Base-by-base conservation (phyloP, 2,888 invertebrate genomes). In the Epinotia nisella region DNA sequence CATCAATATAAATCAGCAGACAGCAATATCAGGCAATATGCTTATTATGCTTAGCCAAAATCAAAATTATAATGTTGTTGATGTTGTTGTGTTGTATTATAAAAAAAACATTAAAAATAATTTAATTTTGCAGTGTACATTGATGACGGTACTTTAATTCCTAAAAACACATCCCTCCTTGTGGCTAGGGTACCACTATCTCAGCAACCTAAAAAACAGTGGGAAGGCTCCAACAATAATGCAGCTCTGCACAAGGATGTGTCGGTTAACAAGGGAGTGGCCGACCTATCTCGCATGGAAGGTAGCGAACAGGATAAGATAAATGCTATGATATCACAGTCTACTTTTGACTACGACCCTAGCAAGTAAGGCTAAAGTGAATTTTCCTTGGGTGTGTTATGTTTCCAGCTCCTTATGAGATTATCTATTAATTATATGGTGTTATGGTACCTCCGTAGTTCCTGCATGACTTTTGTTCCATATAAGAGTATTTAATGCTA, bases 291-390 rank as follows among this genome's bases (percentile, higher is more conserved):
- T 58, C 96, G 96, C 90, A 96, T 98, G 92, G 97, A 98, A 93
- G 98, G 97, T 76, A 97, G 98, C 67, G 99, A 99, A 93, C 98
- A 98, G 86, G 99, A 99, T 86, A 99, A 99, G 93, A 98, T 99
- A 82, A 96, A 97, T 88, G 98, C 98, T 76, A 99, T 99, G 98
- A 99, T 99, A 96, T 96, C 97, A 77, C 99, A 99, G 89, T 98
- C 99, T 41, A 98, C 99, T 45, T 96, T 97, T 87, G 99, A 99
- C 87, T 99, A 99, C 94, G 98, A 99, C 91, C 98, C 98, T 76
- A 97, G 98, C 92, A 98, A 98, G 98, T 99, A 95, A 96, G 96
- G 82, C 78, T 75, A 74, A 70, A 58, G 61, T 58, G 53, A 69
- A 55, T 21, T 64, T 70, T 19, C 35, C 53, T 74, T 56, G 41